A percentile compares a stretch with the other conserved stretches of the same genome.
phyloP scores from a whole-genome alignment of 2,888 invertebrate species.

The Blera fallax region DNA sequence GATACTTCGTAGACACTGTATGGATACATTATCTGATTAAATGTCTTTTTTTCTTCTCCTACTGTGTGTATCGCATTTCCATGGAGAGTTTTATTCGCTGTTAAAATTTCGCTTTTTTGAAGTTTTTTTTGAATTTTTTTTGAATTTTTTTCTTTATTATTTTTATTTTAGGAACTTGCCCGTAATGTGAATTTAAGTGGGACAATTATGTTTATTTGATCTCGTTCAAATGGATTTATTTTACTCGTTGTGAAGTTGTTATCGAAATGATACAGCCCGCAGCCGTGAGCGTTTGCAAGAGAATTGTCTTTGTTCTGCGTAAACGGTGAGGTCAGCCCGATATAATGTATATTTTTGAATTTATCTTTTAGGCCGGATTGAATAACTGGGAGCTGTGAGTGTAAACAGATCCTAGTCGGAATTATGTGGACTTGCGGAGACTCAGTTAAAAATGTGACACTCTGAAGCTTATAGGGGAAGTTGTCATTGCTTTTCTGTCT shows the following conservation, averaged over 20 bases:
- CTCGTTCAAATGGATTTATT: slow-evolving; percentile 29
- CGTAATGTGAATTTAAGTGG: slow-evolving; percentile 59
- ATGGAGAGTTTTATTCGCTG: not conserved
- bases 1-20: not conserved
- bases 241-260: not conserved
- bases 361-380: too few relatives aligned
- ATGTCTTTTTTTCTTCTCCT: not conserved
- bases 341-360: not conserved
- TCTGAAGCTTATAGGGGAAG: too few relatives aligned
- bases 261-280: not conserved
- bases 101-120: not conserved
- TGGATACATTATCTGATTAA: not conserved
- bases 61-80: not conserved
- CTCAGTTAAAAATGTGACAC: too few relatives aligned
- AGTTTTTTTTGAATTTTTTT: not conserved
- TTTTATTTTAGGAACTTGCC: slow-evolving; percentile 16
- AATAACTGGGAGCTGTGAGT: too few relatives aligned
- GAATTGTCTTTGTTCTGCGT: not conserved
- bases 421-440: too few relatives aligned
- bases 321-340: not conserved
- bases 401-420: too few relatives aligned
- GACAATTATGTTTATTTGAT: slow-evolving; percentile 53
- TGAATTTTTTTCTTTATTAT: too few relatives aligned
- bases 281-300: not conserved
- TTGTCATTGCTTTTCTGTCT: too few relatives aligned